Conservation (phyloP, 1,140 invertebrate genomes). For the Trichonephila clavipes region DNA sequence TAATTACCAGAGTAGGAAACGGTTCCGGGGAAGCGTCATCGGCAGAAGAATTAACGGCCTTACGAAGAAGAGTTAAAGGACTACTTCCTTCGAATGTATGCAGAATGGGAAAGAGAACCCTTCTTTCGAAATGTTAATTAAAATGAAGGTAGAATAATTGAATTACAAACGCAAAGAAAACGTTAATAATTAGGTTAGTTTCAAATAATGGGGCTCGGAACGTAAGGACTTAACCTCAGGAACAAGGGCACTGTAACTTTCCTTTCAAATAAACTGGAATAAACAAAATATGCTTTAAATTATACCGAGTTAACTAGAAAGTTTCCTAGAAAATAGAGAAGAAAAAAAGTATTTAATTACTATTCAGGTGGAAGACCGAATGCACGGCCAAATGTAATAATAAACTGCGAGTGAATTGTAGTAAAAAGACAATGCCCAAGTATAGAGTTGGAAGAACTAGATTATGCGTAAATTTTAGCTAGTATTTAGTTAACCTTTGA, state of each 20-base stretch:
- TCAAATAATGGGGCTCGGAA: neutral
- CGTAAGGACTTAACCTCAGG: neutral
- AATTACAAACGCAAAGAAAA: constrained; percentile 38
- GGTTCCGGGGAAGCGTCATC: neutral
- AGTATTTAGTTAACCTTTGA: neutral
- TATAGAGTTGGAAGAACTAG: neutral
- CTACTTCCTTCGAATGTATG: neutral
- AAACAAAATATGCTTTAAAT: constrained; percentile 6
- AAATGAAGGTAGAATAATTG: constrained; percentile 18
- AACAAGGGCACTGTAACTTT: no score
- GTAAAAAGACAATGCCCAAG: neutral
- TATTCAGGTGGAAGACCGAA: neutral
- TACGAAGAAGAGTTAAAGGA: neutral
- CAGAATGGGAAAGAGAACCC: neutral
- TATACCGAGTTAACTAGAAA: neutral
- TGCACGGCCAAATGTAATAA: neutral
- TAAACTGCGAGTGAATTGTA: neutral
- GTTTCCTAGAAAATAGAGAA: neutral
- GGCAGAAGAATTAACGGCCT: constrained; percentile 12
- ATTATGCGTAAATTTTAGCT: neutral
- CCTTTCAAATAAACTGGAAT: neutral
- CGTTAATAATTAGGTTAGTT: constrained; percentile 38
- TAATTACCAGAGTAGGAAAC: neutral
- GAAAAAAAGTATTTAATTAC: neutral
- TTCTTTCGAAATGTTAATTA: neutral